Evolutionary conservation across 1,140 invertebrate species (phyloP).

Genomic region (Tribolium castaneum): DNA sequence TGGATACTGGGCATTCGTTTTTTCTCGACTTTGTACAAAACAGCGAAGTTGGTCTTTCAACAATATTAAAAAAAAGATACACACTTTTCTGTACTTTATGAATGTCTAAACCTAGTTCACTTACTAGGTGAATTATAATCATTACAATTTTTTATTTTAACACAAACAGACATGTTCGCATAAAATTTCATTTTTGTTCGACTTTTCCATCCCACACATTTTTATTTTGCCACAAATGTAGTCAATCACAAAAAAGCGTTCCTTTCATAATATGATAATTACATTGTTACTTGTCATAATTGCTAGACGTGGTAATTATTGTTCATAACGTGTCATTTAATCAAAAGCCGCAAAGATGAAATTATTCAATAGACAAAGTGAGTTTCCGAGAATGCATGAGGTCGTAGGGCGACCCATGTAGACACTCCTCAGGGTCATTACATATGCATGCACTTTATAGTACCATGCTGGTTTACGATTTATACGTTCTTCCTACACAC

Average conservation of each 20-base stretch:
- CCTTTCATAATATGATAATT: neutral
- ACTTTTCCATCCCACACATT: too few relatives aligned
- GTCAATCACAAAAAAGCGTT: too few relatives aligned
- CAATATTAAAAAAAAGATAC: too few relatives aligned
- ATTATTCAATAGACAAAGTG: constrained; percentile 8
- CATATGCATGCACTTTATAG: constrained; percentile 7
- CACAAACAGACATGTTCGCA: too few relatives aligned
- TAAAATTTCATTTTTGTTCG: too few relatives aligned
- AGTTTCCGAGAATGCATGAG: constrained; percentile 15
- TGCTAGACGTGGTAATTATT: neutral
- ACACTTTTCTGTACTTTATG: too few relatives aligned
- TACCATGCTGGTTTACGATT: constrained; percentile 22
- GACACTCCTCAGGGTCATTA: constrained; percentile 24
- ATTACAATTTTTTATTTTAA: too few relatives aligned
- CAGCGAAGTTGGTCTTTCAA: neutral
- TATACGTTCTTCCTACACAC: constrained; percentile 3
- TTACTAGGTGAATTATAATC: too few relatives aligned
- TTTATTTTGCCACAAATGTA: too few relatives aligned
- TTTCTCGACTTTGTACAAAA: neutral
- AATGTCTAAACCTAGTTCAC: too few relatives aligned
- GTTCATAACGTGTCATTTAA: neutral
- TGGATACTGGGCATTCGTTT: neutral
- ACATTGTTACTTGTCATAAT: neutral
- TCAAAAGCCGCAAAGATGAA: neutral
- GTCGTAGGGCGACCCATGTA: constrained; percentile 5